phyloP scores from a whole-genome alignment of 2,888 invertebrate species.

The Monochamus alternatus region DNA sequence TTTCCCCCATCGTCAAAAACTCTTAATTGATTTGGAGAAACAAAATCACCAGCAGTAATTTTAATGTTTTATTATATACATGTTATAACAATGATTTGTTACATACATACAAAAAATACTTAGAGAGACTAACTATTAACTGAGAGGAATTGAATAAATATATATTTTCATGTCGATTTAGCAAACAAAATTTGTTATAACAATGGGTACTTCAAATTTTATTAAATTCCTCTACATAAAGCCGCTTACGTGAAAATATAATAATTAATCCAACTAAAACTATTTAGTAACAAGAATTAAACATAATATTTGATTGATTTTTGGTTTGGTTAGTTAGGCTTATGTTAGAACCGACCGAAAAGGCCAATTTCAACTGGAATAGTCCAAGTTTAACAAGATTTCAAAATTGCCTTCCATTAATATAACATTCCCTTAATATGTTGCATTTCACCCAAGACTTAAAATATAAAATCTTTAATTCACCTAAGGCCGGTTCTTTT shows the following conservation, averaged over 20 bases:
- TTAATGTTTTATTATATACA: slow-evolving; percentile 33
- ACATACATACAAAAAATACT: slow-evolving; percentile 31
- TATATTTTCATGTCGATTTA: neutral
- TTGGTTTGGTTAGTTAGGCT: too few species aligned
- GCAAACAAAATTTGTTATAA: slow-evolving; percentile 7
- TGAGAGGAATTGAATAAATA: neutral
- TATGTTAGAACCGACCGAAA: too few species aligned
- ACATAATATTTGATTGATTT: neutral
- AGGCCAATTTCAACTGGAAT: too few species aligned
- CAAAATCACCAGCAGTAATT: neutral
- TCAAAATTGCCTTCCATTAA: too few species aligned
- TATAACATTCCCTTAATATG: too few species aligned
- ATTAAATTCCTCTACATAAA: slow-evolving; percentile 26
- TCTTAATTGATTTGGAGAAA: neutral
- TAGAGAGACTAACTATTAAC: neutral
- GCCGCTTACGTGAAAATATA: neutral
- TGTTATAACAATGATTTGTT: slow-evolving; percentile 33
- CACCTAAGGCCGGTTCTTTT: too few species aligned
- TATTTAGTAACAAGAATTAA: neutral
- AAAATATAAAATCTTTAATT: too few species aligned
- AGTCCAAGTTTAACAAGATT: too few species aligned
- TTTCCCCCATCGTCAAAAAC: too few species aligned
- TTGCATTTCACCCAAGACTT: too few species aligned
- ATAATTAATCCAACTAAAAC: neutral
- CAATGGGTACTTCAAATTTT: slow-evolving; percentile 21